Evolutionary conservation across 2,797 vertebrate species (phyloP), one percentile per base, ranked within the genome.

Genomic region (Alexandromys oeconomus): DNA sequence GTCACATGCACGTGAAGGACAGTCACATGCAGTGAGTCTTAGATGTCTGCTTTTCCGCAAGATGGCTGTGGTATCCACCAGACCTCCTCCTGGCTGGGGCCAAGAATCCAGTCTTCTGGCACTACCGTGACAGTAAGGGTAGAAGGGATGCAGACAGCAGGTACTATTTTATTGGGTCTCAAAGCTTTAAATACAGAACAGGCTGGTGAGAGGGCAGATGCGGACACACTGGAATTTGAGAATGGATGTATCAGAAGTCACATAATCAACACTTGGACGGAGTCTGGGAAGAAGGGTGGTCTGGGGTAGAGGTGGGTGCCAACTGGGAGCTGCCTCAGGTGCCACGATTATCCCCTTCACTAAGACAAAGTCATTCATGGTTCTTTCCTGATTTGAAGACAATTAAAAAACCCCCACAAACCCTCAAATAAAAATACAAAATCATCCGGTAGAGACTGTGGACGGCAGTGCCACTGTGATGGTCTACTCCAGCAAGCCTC

Each of bases 171-270:
- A 98, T 98, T 98, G 96, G 93, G 91, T 88, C 95, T 97, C 8
- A 5, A 88, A 98, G 97, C 98, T 97, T 98, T 97, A 97, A 97
- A 97, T 97, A 97, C 97, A 97, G 96, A 97, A 91, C 31, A 87
- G 85, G 88, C 89, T 95, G 80, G 89, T 86, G 57, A 92, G 67
- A 65, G 81, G 69, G 65, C 48, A 74, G 61, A 93, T 40, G 57
- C 91, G 79, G 87, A 92, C 92, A 86, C 57, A 48, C 86, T 89
- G 93, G 96, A 97, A 80, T 95, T 14, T 94, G 95, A 96, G 95
- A 96, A 69, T 9, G 65, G 92, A 96, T 5, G 0, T 71, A 76
- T 96, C 87, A 76, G 93, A 95, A 96, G 63, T 92, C 95, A 98
- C 96, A 57, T 95, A 82, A 97, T 97, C 95, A 87, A 92, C 91